phyloP scores from a whole-genome alignment of 2,888 invertebrate genomes.

The Andrena praecox region DNA sequence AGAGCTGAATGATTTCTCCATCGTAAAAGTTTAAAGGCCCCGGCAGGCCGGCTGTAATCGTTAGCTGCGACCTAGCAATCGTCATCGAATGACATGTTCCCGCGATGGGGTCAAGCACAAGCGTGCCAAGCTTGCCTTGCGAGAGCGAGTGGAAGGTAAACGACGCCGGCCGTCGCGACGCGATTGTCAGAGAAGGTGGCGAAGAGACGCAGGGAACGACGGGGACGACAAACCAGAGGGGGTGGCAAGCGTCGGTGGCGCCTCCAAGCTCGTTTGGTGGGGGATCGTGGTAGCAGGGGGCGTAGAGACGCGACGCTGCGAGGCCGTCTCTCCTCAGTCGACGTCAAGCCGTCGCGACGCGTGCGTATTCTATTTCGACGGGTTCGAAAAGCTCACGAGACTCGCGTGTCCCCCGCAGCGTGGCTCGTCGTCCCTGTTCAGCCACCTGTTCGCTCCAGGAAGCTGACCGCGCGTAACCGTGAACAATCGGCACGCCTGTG shows the following conservation, averaged over 20 bases:
- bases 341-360: conserved; percentile 84
- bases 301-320: conserved; percentile 79
- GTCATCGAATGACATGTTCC: not conserved
- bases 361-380: conserved; percentile 74
- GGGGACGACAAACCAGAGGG: conserved; percentile 40
- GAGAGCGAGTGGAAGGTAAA: conserved; percentile 16
- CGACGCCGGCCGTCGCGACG: conserved; percentile 4
- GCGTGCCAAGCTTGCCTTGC: conserved; percentile 4
- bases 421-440: conserved; percentile 70
- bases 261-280: conserved; percentile 58
- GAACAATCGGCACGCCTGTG: conserved; percentile 3
- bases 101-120: conserved; percentile 15
- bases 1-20: too few relatives aligned
- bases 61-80: not conserved
- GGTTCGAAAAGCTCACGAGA: conserved; percentile 64
- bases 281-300: conserved; percentile 67
- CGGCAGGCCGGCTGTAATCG: too few relatives aligned
- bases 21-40: too few relatives aligned
- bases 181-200: conserved; percentile 12
- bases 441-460: conserved; percentile 78
- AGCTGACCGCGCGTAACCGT: conserved; percentile 34
- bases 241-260: conserved; percentile 58
- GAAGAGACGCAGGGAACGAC: conserved; percentile 37
- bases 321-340: conserved; percentile 81
- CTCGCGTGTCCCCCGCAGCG: conserved; percentile 74